phyloP scores from a whole-genome alignment of 2,888 invertebrate species.

The Apotomis capreana region DNA sequence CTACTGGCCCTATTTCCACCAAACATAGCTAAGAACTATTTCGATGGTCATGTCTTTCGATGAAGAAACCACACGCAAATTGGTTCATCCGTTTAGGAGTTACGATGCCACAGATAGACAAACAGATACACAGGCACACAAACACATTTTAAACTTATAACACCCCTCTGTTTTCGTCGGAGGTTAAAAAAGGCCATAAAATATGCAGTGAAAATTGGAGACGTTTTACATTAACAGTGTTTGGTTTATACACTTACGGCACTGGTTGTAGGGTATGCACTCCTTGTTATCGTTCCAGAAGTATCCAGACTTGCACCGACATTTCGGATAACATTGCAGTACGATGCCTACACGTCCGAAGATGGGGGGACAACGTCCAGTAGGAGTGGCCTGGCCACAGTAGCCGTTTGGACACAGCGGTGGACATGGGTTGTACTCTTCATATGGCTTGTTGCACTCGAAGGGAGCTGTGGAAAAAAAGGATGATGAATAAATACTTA shows the following conservation, averaged over 20 bases:
- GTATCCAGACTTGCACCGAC: slow-evolving; percentile 48
- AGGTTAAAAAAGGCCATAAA: too few species aligned
- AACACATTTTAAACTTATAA: too few species aligned
- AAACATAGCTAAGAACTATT: too few species aligned
- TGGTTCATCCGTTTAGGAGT: too few species aligned
- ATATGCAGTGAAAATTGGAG: neutral
- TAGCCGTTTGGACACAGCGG: slow-evolving; percentile 51
- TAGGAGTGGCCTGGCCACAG: slow-evolving; percentile 49
- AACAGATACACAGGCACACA: too few species aligned
- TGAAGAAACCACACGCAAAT: too few species aligned
- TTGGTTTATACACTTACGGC: slow-evolving; percentile 49
- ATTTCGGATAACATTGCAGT: slow-evolving; percentile 49
- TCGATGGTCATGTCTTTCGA: too few species aligned
- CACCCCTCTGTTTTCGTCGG: too few species aligned
- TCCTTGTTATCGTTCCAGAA: slow-evolving; percentile 49
- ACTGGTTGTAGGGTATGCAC: slow-evolving; percentile 51
- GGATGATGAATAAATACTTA: too few species aligned
- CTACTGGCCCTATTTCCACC: too few species aligned
- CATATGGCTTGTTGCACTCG: slow-evolving; percentile 47
- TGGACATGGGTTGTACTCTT: slow-evolving; percentile 51
- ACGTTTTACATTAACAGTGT: neutral
- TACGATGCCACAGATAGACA: too few species aligned
- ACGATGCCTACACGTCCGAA: slow-evolving; percentile 45
- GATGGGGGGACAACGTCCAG: slow-evolving; percentile 47
- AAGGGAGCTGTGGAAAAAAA: slow-evolving; percentile 48